These are phyloP conservation scores for Chionis minor DNA, from an alignment of 2,113 vertebrate species.

Conservation along the genomic window DNA sequence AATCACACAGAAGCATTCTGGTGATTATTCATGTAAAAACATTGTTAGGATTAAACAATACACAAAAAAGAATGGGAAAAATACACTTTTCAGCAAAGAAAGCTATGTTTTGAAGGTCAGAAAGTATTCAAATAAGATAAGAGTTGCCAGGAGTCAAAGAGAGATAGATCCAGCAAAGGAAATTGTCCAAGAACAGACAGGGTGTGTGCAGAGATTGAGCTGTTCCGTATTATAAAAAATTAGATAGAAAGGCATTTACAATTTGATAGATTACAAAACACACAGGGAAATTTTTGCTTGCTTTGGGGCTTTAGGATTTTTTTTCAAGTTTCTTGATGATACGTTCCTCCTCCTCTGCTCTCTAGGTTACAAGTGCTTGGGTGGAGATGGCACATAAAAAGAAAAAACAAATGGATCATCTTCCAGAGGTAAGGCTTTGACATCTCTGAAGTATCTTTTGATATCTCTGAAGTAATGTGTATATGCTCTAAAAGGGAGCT, in stretches of 20 bases:
- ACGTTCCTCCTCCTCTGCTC: not conserved
- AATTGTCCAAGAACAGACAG: not conserved
- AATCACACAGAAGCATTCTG: not conserved
- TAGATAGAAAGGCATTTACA: not conserved
- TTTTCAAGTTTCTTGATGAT: not conserved
- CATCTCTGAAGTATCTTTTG: not conserved
- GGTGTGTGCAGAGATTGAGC: not conserved
- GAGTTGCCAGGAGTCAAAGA: not conserved
- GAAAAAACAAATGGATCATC: not conserved
- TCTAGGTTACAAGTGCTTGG: not conserved
- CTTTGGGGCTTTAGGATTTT: accelerated
- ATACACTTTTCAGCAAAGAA: not conserved
- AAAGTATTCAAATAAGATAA: not conserved
- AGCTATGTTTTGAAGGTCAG: not conserved
- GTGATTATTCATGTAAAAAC: not conserved
- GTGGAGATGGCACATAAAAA: not conserved
- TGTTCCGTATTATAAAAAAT: not conserved
- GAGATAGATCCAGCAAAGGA: not conserved
- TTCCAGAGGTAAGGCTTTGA: not conserved
- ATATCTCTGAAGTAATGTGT: not conserved
- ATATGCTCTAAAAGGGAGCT: not conserved
- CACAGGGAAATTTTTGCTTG: not conserved
- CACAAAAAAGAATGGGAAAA: accelerated
- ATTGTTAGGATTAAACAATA: not conserved
- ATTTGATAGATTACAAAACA: not conserved